These are phyloP conservation scores for Labroides dimidiatus DNA, from an alignment of 2,797 vertebrate species.

Conservation along the genomic window DNA sequence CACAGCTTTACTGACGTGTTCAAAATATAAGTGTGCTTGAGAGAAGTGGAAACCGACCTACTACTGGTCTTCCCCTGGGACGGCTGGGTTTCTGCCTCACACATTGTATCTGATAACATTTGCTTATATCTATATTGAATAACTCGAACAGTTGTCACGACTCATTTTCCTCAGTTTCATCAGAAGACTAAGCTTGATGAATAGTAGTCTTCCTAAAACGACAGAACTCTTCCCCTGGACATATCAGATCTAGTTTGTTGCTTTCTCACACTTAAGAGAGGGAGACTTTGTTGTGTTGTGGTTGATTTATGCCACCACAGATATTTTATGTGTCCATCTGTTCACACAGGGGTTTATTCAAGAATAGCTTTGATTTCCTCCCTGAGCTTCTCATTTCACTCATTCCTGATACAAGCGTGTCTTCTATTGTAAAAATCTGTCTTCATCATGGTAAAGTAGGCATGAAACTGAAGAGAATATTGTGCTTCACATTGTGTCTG, in stretches of 20 bases:
- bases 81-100: constrained; percentile 51
- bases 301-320: constrained; percentile 38
- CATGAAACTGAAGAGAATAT: constrained; percentile 65
- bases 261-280: constrained; percentile 44
- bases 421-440: constrained; percentile 63
- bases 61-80: constrained; percentile 40
- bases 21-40: constrained; percentile 54
- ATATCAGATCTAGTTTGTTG: constrained; percentile 50
- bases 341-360: constrained; percentile 38
- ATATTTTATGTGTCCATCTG: constrained; percentile 28
- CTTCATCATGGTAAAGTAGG: constrained; percentile 63
- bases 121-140: constrained; percentile 71
- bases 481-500: constrained; percentile 40
- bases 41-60: constrained; percentile 49
- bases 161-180: constrained; percentile 60
- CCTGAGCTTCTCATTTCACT: constrained; percentile 35
- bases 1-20: constrained; percentile 27
- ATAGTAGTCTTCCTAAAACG: constrained; percentile 50
- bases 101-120: constrained; percentile 62
- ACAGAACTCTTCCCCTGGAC: constrained; percentile 40
- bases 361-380: constrained; percentile 61
- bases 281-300: constrained; percentile 30
- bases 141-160: constrained; percentile 54
- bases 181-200: constrained; percentile 55
- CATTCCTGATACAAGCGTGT: constrained; percentile 30